phyloP scores from a whole-genome alignment of 2,888 invertebrate genomes.

The Drosophila mulleri region DNA sequence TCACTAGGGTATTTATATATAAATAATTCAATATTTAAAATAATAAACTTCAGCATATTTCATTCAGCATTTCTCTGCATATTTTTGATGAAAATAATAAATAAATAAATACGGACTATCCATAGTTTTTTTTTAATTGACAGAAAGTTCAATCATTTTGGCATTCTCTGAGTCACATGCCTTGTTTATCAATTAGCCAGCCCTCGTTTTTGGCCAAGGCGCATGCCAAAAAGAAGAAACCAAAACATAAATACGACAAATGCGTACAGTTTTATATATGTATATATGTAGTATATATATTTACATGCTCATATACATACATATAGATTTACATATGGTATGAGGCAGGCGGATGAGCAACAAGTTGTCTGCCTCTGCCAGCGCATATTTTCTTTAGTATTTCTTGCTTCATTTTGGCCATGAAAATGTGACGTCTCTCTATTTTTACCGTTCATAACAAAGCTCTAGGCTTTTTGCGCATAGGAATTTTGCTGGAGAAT shows the following conservation, averaged over 20 bases:
- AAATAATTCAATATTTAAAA: neutral
- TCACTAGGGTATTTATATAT: neutral
- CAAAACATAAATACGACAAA: slow-evolving; percentile 47
- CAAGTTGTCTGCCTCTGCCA: slow-evolving; percentile 48
- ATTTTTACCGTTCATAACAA: slow-evolving; percentile 25
- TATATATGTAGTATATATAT: neutral
- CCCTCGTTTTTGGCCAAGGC: slow-evolving; percentile 19
- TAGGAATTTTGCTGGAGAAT: slow-evolving; percentile 6
- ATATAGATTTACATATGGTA: slow-evolving; percentile 3
- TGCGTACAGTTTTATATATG: neutral
- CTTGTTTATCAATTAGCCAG: slow-evolving; percentile 39
- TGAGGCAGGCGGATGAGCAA: slow-evolving; percentile 39
- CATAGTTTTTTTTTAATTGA: slow-evolving; percentile 9
- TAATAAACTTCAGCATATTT: neutral
- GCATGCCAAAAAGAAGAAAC: slow-evolving; percentile 28
- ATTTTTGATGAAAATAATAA: neutral
- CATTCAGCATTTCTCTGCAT: neutral
- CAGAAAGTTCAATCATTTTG: slow-evolving; percentile 24
- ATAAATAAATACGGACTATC: slow-evolving; percentile 1
- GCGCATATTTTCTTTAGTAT: slow-evolving; percentile 20
- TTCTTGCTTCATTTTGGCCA: slow-evolving; percentile 26
- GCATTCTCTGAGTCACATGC: slow-evolving; percentile 23
- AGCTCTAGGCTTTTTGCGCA: neutral
- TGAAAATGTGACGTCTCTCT: slow-evolving; percentile 41
- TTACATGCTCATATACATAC: neutral